Conservation (phyloP, 2,888 invertebrate species). For the Protonemura montana region DNA sequence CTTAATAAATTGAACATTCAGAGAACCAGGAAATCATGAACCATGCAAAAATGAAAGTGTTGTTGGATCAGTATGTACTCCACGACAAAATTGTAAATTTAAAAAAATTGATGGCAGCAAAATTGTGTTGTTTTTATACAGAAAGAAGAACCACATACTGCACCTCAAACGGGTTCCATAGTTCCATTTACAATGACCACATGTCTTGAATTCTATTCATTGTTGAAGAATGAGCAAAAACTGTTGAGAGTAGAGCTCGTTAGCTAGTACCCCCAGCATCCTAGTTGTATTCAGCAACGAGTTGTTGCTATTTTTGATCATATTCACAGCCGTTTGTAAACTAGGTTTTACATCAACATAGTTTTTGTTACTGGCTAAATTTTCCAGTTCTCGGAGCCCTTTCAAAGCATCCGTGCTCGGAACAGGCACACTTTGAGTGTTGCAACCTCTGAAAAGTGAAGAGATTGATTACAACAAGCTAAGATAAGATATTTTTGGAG, state of each 20-base stretch:
- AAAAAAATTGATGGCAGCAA: not conserved
- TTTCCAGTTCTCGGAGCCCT: slow-evolving; percentile 59
- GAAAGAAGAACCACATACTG: not conserved
- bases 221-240: slow-evolving; percentile 47
- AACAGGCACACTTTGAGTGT: slow-evolving; percentile 42
- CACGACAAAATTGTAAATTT: not conserved
- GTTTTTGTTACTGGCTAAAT: slow-evolving; percentile 58
- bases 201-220: not conserved
- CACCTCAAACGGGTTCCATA: not conserved
- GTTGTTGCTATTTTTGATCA: slow-evolving; percentile 50
- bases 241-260: slow-evolving; percentile 51
- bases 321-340: slow-evolving; percentile 58
- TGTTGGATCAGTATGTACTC: not conserved
- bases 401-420: slow-evolving; percentile 59
- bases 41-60: not conserved
- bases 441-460: not conserved
- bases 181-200: not conserved
- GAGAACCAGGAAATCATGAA: not conserved
- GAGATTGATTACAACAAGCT: too few relatives aligned
- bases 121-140: not conserved
- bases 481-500: too few relatives aligned
- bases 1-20: not conserved
- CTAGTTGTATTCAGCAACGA: slow-evolving; percentile 50
- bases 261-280: slow-evolving; percentile 50
- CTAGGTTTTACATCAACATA: slow-evolving; percentile 59